A percentile compares a stretch with the other conserved stretches of the same genome.
These are phyloP conservation scores for Hirtodrosophila cameraria DNA, from an alignment of 2,888 invertebrate genomes.

Conservation along the genomic window DNA sequence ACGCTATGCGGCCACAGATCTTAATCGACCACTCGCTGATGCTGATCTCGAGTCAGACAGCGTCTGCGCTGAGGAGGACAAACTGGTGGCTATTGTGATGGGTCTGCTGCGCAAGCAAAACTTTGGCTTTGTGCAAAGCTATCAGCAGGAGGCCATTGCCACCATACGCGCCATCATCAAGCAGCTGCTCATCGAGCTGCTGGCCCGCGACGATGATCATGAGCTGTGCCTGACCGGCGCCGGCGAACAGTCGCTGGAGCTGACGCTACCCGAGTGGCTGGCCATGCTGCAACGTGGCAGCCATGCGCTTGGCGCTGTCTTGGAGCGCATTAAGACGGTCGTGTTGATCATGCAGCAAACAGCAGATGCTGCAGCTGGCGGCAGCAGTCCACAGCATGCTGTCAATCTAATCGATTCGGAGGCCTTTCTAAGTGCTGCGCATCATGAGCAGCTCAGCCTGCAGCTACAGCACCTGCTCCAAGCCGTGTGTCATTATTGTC, in stretches of 20 bases:
- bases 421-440: constrained; percentile 88
- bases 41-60: constrained; percentile 83
- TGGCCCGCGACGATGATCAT: constrained; percentile 85
- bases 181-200: constrained; percentile 93
- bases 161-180: constrained; percentile 95
- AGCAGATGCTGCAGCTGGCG: constrained; percentile 87
- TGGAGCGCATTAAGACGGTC: constrained; percentile 90
- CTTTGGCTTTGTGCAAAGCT: constrained; percentile 93
- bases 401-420: constrained; percentile 87
- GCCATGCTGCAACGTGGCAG: constrained; percentile 88
- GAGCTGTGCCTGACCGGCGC: constrained; percentile 86
- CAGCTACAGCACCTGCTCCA: constrained; percentile 91
- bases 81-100: constrained; percentile 93
- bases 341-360: constrained; percentile 91
- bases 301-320: constrained; percentile 87
- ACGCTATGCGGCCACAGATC: constrained; percentile 94
- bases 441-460: constrained; percentile 88
- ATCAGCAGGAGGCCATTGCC: constrained; percentile 94
- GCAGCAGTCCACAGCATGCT: constrained; percentile 75
- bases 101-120: constrained; percentile 95
- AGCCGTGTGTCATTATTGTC: constrained; percentile 95
- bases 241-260: constrained; percentile 85
- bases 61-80: constrained; percentile 87
- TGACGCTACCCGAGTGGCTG: constrained; percentile 89
- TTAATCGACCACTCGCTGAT: constrained; percentile 90